Evolutionary conservation across 2,888 invertebrate species (phyloP).

Genomic region (Idaea aversata): DNA sequence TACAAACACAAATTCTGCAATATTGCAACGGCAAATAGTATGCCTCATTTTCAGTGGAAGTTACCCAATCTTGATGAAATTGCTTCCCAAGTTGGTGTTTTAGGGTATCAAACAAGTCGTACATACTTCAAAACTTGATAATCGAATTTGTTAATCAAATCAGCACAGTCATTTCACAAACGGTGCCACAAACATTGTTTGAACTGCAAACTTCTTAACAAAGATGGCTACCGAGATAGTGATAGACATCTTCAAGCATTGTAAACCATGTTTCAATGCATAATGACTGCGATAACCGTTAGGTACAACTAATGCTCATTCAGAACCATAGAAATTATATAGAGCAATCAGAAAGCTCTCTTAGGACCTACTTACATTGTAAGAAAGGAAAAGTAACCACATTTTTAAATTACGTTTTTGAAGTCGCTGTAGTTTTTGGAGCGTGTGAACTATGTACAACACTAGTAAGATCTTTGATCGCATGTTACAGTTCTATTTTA

Average conservation of each 20-base stretch:
- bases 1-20: not conserved
- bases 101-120: not conserved
- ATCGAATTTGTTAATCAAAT: slow-evolving; percentile 1
- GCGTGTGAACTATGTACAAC: slow-evolving; percentile 57
- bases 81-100: not conserved
- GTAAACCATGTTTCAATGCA: not conserved
- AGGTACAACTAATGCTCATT: not conserved
- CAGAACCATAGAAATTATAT: not conserved
- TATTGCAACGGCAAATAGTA: not conserved
- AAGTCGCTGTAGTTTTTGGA: slow-evolving; percentile 47
- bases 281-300: not conserved
- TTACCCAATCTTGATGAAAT: not conserved
- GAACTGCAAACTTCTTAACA: not conserved
- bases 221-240: not conserved
- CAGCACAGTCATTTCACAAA: not conserved
- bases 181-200: not conserved
- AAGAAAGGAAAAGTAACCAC: slow-evolving; percentile 49
- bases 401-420: slow-evolving; percentile 31
- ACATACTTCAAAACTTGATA: not conserved
- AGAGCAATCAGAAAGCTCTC: not conserved
- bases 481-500: not conserved
- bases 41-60: not conserved
- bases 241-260: not conserved
- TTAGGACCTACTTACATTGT: slow-evolving; percentile 15
- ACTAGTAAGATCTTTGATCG: slow-evolving; percentile 15